A percentile compares a stretch with the other conserved stretches of the same genome.
phyloP scores from a whole-genome alignment of 2,888 invertebrate species.

The Cosmia trapezina region DNA sequence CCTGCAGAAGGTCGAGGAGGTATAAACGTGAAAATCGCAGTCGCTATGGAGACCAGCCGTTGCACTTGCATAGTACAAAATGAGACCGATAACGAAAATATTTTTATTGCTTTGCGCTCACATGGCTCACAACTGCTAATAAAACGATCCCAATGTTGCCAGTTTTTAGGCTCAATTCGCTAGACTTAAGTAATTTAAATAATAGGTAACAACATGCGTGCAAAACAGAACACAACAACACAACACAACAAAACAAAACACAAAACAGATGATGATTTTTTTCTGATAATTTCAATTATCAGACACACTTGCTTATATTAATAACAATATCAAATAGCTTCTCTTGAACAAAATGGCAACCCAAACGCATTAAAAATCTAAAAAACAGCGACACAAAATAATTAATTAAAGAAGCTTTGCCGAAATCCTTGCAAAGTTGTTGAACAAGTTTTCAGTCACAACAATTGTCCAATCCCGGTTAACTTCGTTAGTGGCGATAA shows the following conservation, averaged over 20 bases:
- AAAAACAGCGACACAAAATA: conserved; percentile 12
- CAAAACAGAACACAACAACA: too few species aligned
- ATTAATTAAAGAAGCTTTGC: conserved; percentile 30
- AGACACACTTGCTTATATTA: neutral
- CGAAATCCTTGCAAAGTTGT: conserved; percentile 51
- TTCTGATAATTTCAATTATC: neutral
- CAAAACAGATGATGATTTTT: neutral
- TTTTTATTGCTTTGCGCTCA: conserved; percentile 67
- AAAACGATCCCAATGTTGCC: conserved; percentile 44
- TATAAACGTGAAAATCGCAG: conserved; percentile 65
- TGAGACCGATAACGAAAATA: conserved; percentile 69
- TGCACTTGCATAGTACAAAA: conserved; percentile 65
- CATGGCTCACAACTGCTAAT: conserved; percentile 62
- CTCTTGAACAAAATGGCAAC: neutral
- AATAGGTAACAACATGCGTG: neutral
- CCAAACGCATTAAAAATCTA: conserved; percentile 14
- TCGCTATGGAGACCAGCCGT: conserved; percentile 73
- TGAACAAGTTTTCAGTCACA: conserved; percentile 48
- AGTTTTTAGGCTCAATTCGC: conserved; percentile 21
- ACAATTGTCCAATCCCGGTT: conserved; percentile 29
- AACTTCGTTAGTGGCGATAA: conserved; percentile 52
- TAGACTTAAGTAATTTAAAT: conserved; percentile 2
- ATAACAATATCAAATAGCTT: conserved; percentile 12
- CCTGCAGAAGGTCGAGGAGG: conserved; percentile 57
- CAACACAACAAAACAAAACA: too few species aligned